These are phyloP conservation scores for Palloptera scutellata DNA, from an alignment of 2,888 invertebrate species.

Conservation along the genomic window DNA sequence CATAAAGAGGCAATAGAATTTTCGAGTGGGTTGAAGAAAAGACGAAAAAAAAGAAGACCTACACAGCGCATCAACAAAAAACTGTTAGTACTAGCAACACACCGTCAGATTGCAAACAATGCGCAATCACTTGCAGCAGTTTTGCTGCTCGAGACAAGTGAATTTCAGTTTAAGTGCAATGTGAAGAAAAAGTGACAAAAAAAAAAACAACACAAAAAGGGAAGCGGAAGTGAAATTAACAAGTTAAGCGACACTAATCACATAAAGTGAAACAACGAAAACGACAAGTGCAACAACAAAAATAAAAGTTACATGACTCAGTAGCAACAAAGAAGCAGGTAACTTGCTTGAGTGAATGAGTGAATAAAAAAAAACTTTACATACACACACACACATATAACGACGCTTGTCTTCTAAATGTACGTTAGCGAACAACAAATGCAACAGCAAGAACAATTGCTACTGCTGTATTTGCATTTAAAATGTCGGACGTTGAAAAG, in stretches of 20 bases:
- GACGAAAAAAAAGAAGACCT: slow-evolving; percentile 13
- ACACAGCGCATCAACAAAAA: slow-evolving; percentile 20
- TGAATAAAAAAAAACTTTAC: too few relatives aligned
- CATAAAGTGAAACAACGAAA: slow-evolving; percentile 19
- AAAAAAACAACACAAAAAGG: not conserved
- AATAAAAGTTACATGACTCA: slow-evolving; percentile 7
- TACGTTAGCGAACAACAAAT: slow-evolving; percentile 36
- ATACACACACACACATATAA: too few relatives aligned
- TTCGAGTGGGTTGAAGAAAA: not conserved
- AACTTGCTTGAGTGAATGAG: too few relatives aligned
- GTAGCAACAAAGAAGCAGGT: too few relatives aligned
- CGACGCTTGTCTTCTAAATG: too few relatives aligned
- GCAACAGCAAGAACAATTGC: slow-evolving; percentile 46
- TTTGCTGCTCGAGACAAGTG: too few relatives aligned
- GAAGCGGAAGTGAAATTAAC: not conserved
- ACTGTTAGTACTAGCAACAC: not conserved
- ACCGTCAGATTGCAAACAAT: too few relatives aligned
- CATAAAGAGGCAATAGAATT: not conserved
- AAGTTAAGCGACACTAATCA: slow-evolving; percentile 13
- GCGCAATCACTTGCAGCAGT: too few relatives aligned
- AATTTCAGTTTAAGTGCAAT: not conserved
- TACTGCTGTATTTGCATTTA: slow-evolving; percentile 50
- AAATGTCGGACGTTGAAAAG: slow-evolving; percentile 65
- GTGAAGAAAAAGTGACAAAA: slow-evolving; percentile 16
- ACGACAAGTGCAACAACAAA: slow-evolving; percentile 15